Percentiles rank a stretch among this genome's conserved stretches.
These are phyloP conservation scores for Lepidostoma basale DNA, from an alignment of 1,140 invertebrate species.

Conservation along the genomic window DNA sequence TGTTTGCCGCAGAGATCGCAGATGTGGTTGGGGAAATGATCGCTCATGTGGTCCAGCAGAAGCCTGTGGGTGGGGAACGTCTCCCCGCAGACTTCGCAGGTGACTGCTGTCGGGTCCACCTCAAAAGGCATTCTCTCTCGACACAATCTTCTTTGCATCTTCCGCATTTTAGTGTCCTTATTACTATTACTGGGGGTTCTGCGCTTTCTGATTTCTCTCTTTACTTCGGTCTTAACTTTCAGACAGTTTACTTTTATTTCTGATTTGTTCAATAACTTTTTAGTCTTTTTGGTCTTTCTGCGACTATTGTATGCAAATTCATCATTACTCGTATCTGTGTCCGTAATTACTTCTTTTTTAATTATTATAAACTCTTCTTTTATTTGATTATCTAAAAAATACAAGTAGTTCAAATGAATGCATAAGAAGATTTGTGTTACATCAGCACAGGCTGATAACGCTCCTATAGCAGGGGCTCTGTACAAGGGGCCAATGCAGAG, in stretches of 20 bases:
- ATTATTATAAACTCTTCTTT: neutral
- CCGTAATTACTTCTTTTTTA: neutral
- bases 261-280: neutral
- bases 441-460: too few relatives aligned
- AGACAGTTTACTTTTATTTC: neutral
- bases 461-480: too few relatives aligned
- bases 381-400: neutral
- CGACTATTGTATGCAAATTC: too few relatives aligned
- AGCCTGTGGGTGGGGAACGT: slow-evolving; percentile 33
- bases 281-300: neutral
- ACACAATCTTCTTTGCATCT: too few relatives aligned
- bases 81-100: slow-evolving; percentile 30
- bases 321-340: neutral
- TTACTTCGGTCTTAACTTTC: neutral
- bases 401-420: too few relatives aligned
- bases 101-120: slow-evolving; percentile 21
- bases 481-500: too few relatives aligned
- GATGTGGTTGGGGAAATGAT: slow-evolving; percentile 35
- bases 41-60: slow-evolving; percentile 32
- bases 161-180: neutral
- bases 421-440: too few relatives aligned
- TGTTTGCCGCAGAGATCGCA: slow-evolving; percentile 38
- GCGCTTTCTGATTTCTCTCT: neutral
- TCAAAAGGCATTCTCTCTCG: slow-evolving; percentile 30
- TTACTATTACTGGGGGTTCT: too few relatives aligned